Conservation (phyloP, 2,797 vertebrate species). For the Gambelia wislizenii region DNA sequence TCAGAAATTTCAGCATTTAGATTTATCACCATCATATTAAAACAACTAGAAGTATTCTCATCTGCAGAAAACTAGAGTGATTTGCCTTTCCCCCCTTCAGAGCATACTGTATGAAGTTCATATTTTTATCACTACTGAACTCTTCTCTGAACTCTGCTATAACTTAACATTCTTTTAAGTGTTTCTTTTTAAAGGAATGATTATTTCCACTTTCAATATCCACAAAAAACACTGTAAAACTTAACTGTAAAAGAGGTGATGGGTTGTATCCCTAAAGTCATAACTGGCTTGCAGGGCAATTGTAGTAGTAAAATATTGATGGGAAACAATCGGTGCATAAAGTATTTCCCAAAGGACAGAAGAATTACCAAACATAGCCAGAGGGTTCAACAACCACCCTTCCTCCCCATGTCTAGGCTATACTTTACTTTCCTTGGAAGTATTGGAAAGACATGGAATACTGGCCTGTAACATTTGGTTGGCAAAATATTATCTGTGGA, state of each 20-base stretch:
- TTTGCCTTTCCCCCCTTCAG: neutral
- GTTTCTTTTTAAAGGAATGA: conserved; percentile 24
- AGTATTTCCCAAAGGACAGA: conserved; percentile 23
- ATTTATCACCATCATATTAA: conserved; percentile 13
- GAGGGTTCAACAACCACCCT: conserved; percentile 8
- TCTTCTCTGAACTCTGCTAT: conserved; percentile 24
- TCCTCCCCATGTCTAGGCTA: neutral
- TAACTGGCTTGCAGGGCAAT: conserved; percentile 30
- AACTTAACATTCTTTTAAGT: conserved; percentile 17
- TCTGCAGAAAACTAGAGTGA: neutral
- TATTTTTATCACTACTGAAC: conserved; percentile 7
- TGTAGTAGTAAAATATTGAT: conserved; percentile 16
- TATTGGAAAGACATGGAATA: neutral
- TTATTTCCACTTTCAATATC: conserved; percentile 14
- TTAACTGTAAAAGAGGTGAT: neutral
- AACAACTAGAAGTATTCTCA: neutral
- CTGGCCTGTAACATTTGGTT: neutral
- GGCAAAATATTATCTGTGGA: neutral
- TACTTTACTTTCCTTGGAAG: conserved; percentile 5
- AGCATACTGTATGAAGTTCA: neutral
- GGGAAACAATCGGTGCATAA: neutral
- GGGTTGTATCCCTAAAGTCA: conserved; percentile 35
- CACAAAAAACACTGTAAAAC: conserved; percentile 45
- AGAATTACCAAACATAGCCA: conserved; percentile 37
- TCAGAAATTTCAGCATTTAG: neutral